Evolutionary conservation across 2,888 invertebrate species (phyloP), one percentile per base, ranked within the genome.

Genomic region (Habrosyne pyritoides): DNA sequence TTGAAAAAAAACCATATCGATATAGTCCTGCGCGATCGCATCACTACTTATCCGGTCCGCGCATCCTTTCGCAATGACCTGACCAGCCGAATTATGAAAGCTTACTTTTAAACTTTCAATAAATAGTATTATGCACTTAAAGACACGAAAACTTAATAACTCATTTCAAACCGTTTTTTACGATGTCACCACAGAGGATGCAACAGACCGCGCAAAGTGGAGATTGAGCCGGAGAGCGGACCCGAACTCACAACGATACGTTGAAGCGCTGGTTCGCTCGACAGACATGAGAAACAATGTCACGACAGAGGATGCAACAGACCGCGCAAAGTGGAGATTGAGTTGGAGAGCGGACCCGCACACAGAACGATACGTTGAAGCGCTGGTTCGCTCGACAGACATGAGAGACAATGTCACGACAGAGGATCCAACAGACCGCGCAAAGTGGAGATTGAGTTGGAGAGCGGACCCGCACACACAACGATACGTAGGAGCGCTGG

Each of bases 41-140:
- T n/a, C 53, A 46, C 53, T 53, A 47, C 21, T n/a, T 2, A 42
- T 49, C 53, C 36, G 53, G 42, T 42, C 36, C 14, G 52, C 24
- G 22, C 52, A 24, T 48, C 47, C 53, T 54, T 54, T 33, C 53
- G 53, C 36, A 54, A 54, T 14, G 36, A 42, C 49, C 21, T 22
- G 22, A 10, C 26, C 12, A 18, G 21, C 53, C 49, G 26, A 54
- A 54, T 54, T 49, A 54, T 49, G 49, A 54, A 49, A 54, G 53
- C 47, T 24, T 49, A 42, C 49, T 26, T 26, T 26, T 49, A 26
- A 21, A 24, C 14, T 7, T 49, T 42, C 42, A 26, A 26, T 26
- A 28, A 49, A 26, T 14, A 24, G 24, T 49, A 28, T 49, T 14
- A 47, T 12, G 22, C n/a, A 21, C 47, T 2, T 12, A 42, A n/a